phyloP scores from a whole-genome alignment of 2,797 vertebrate species.

The Vipera ursinii region DNA sequence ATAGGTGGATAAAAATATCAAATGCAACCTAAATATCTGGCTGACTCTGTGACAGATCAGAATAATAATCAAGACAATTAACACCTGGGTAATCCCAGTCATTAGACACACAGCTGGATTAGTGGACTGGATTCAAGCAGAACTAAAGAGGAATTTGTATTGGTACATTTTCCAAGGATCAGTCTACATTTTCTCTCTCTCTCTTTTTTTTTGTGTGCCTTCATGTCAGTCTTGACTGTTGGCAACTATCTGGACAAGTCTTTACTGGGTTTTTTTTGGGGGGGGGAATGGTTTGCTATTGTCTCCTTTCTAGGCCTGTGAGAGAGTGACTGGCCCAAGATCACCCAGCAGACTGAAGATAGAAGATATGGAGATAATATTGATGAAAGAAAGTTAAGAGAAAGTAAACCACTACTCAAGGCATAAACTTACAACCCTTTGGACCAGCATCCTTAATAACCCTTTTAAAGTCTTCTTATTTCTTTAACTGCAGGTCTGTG shows the following conservation, averaged over 20 bases:
- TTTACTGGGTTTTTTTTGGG: background rate
- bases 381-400: background rate
- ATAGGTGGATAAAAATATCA: background rate
- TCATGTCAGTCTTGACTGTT: background rate
- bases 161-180: background rate
- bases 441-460: background rate
- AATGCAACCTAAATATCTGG: background rate
- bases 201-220: background rate
- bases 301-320: background rate
- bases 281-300: background rate
- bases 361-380: background rate
- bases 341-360: background rate
- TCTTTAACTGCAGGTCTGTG: constrained; percentile 3
- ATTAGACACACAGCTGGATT: background rate
- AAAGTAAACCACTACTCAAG: background rate
- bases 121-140: background rate
- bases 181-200: background rate
- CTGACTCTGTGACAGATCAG: background rate
- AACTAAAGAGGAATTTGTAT: background rate
- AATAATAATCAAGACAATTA: background rate
- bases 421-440: background rate
- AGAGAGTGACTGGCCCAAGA: background rate
- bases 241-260: background rate
- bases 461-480: constrained; percentile 10
- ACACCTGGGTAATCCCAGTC: background rate